Evolutionary conservation across 23 tunicate species (phyloP).

Genomic region (Pegea sp.): DNA sequence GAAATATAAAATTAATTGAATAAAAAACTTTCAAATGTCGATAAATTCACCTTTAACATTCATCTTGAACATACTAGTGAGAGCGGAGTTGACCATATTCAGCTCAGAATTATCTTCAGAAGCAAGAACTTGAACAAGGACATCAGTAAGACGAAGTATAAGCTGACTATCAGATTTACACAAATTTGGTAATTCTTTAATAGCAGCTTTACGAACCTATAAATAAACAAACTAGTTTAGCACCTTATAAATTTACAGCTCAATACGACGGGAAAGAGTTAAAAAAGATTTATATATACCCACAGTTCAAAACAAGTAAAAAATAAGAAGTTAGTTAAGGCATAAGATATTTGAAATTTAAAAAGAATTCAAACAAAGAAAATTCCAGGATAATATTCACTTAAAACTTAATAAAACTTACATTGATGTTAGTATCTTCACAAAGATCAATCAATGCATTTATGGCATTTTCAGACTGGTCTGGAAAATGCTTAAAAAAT

Average conservation of each 20-base stretch:
- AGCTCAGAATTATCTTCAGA: conserved; percentile 51
- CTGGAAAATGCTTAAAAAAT: conserved; percentile 77
- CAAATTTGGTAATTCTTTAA: conserved; percentile 71
- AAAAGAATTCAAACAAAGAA: no score
- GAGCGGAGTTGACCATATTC: conserved; percentile 40
- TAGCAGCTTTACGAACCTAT: conserved; percentile 66
- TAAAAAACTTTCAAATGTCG: no score
- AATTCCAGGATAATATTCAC: no score
- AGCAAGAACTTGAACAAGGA: conserved; percentile 40
- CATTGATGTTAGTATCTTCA: conserved; percentile 58
- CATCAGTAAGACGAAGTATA: conserved; percentile 42
- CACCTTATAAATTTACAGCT: no score
- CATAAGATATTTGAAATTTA: no score
- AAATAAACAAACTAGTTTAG: no score
- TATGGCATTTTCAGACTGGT: conserved; percentile 48
- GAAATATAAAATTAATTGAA: no score
- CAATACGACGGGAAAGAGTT: no score
- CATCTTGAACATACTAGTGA: conserved; percentile 33
- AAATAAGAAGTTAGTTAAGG: no score
- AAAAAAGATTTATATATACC: no score
- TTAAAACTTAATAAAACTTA: no score
- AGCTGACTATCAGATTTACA: conserved; percentile 45
- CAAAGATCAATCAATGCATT: conserved; percentile 75
- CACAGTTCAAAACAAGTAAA: no score
- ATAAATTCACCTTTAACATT: conserved; percentile 37